These are phyloP conservation scores for Eonycteris spelaea DNA, from an alignment of 2,113 vertebrate genomes.

Conservation along the genomic window DNA sequence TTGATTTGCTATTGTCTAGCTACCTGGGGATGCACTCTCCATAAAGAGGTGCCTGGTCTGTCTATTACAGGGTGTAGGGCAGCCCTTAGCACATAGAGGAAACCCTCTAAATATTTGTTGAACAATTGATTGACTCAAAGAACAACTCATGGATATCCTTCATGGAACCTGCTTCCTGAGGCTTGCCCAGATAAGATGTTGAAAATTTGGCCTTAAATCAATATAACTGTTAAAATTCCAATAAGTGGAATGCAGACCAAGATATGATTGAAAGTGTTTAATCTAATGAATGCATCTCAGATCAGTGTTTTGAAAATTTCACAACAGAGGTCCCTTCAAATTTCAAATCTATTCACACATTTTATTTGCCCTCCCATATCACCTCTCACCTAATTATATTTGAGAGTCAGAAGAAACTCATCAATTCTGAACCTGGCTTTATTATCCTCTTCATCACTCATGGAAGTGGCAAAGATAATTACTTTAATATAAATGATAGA, in stretches of 20 bases:
- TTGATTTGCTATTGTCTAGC: not conserved
- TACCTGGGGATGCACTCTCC: not conserved
- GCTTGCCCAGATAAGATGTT: not conserved
- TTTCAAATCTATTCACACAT: not conserved
- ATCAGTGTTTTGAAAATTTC: slow-evolving; percentile 9
- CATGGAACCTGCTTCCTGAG: not conserved
- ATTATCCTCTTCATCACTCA: not conserved
- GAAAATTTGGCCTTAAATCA: not conserved
- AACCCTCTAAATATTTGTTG: not conserved
- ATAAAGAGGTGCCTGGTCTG: not conserved
- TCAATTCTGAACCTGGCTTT: not conserved
- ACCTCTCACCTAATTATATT: not conserved
- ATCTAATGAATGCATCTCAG: not conserved
- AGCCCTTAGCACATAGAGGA: not conserved
- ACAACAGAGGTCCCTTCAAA: not conserved
- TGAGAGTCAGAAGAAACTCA: not conserved
- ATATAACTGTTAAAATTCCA: not conserved
- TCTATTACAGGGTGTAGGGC: not conserved
- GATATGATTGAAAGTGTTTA: slow-evolving; percentile 24
- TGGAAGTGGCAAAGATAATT: not conserved
- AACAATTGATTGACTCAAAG: not conserved
- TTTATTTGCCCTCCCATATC: not conserved
- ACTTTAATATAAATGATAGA: not conserved
- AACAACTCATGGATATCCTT: not conserved
- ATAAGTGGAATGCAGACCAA: not conserved